Percentiles rank a stretch among this genome's conserved stretches.
phyloP scores from a whole-genome alignment of 2,888 invertebrate genomes.

The Limnephilus rhombicus region DNA sequence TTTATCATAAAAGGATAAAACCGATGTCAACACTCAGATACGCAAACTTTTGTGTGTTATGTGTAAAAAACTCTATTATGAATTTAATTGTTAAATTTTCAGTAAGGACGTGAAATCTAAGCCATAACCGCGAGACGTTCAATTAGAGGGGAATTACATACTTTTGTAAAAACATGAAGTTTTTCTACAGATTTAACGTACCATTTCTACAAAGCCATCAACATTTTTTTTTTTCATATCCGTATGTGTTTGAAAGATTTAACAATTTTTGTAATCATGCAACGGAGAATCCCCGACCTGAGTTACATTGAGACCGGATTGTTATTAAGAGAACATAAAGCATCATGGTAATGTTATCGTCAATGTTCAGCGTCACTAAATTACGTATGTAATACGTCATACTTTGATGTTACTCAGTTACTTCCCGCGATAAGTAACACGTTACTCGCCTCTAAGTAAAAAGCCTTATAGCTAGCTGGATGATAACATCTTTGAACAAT shows the following conservation, averaged over 20 bases:
- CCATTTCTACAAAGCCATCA: background rate
- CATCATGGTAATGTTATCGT: background rate
- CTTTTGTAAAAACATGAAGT: background rate
- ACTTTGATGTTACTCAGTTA: background rate
- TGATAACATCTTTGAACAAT: background rate
- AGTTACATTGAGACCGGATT: constrained; percentile 1
- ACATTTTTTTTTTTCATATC: no score
- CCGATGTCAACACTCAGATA: background rate
- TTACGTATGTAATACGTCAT: background rate
- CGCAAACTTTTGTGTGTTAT: background rate
- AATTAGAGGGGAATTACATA: background rate
- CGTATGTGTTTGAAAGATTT: no score
- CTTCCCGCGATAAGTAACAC: background rate
- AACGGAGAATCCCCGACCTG: background rate
- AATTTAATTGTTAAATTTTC: background rate
- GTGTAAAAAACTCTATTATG: background rate
- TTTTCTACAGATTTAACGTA: background rate
- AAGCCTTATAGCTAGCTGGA: background rate
- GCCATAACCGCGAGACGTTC: background rate
- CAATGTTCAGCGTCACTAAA: background rate
- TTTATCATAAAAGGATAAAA: background rate
- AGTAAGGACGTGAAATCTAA: background rate
- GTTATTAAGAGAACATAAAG: background rate
- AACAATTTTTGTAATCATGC: background rate
- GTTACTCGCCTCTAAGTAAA: background rate